A percentile compares a stretch with the other conserved stretches of the same genome.
These are phyloP conservation scores for Rhorus exstirpatorius DNA, from an alignment of 2,888 invertebrate species.

Conservation along the genomic window DNA sequence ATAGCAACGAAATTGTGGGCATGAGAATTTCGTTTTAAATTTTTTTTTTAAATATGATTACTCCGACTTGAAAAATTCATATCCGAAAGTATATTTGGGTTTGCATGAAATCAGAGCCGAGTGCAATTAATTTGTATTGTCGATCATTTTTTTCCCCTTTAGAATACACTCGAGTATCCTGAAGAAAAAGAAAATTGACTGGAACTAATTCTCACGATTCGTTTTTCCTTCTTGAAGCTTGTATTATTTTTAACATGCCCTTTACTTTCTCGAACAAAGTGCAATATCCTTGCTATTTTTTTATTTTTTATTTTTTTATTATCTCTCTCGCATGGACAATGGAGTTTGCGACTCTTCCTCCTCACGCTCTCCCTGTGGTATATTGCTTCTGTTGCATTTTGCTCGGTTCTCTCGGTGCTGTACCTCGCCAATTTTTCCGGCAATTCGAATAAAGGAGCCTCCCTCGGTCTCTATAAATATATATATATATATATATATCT, in stretches of 20 bases:
- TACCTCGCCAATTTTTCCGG: conserved; percentile 44
- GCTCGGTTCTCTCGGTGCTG: not conserved
- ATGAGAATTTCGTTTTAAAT: not conserved
- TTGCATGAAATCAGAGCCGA: too few species aligned
- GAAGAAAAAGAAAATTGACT: not conserved
- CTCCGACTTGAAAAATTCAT: too few species aligned
- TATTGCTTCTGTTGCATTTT: conserved; percentile 26
- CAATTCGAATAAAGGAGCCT: conserved; percentile 54
- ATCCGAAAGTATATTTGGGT: too few species aligned
- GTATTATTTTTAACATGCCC: not conserved
- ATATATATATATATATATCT: conserved; percentile 1
- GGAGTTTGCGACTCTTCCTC: conserved; percentile 38
- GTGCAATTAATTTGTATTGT: not conserved
- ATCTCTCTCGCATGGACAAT: conserved; percentile 41
- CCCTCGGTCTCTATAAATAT: not conserved
- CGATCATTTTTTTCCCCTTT: too few species aligned
- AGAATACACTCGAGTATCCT: too few species aligned
- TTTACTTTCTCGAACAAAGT: not conserved
- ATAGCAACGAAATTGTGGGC: not conserved
- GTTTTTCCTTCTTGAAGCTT: not conserved
- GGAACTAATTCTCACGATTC: not conserved
- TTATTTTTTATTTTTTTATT: too few species aligned
- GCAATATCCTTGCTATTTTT: conserved; percentile 23
- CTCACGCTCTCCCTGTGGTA: conserved; percentile 10
- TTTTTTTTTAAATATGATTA: too few species aligned